Percentiles rank a stretch among this genome's conserved stretches.
These are phyloP conservation scores for Deilephila porcellus DNA, from an alignment of 2,888 invertebrate genomes.

Conservation along the genomic window DNA sequence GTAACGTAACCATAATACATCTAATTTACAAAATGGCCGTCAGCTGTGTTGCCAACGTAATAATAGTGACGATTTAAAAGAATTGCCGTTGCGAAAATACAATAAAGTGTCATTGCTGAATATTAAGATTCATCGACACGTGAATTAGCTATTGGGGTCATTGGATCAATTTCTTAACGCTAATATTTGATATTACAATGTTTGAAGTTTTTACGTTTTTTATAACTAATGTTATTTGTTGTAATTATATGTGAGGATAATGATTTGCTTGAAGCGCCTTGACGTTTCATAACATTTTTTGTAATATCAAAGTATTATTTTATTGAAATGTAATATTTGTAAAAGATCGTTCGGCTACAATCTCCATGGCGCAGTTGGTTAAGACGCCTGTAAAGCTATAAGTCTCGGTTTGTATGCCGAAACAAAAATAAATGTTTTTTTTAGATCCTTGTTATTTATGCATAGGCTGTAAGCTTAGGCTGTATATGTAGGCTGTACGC, in stretches of 20 bases:
- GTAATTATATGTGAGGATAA: conserved; percentile 7
- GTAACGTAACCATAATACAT: conserved; percentile 36
- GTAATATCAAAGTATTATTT: not conserved
- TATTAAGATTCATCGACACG: conserved; percentile 15
- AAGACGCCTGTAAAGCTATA: too few species aligned
- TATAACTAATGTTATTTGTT: not conserved
- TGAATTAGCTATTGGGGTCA: conserved; percentile 32
- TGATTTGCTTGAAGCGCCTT: not conserved
- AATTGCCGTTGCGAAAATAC: conserved; percentile 27
- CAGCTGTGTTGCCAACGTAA: conserved; percentile 33
- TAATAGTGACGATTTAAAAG: conserved; percentile 43
- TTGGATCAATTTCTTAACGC: conserved; percentile 28
- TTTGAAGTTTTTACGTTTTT: not conserved
- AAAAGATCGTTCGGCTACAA: too few species aligned
- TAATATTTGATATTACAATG: not conserved
- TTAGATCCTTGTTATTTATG: too few species aligned
- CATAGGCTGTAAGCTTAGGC: too few species aligned
- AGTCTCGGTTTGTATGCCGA: too few species aligned
- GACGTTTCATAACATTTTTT: not conserved
- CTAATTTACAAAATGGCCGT: conserved; percentile 39
- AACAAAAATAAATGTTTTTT: too few species aligned
- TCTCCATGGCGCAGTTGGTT: too few species aligned
- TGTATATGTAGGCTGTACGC: too few species aligned
- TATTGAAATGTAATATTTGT: not conserved
- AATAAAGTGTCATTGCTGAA: conserved; percentile 36